Conservation (phyloP, 2,888 invertebrate genomes). For the Mantis religiosa region DNA sequence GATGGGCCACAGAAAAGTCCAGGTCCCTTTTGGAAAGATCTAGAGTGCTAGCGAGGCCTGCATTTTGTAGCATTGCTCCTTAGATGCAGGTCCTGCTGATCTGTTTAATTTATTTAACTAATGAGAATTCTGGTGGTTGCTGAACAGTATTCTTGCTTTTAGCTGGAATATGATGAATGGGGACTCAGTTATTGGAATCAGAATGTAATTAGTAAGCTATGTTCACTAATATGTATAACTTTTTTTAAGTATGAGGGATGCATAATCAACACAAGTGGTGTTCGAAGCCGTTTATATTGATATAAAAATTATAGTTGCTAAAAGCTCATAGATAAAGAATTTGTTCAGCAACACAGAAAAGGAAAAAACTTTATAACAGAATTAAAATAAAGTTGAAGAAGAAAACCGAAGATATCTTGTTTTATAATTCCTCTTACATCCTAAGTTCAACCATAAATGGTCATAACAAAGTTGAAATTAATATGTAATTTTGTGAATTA, state of each 20-base stretch:
- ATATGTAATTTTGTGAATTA: too few relatives aligned
- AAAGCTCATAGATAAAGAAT: slow-evolving; percentile 14
- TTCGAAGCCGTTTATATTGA: slow-evolving; percentile 3
- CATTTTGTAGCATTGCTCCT: neutral
- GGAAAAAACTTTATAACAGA: slow-evolving; percentile 29
- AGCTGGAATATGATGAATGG: neutral
- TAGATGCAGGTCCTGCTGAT: slow-evolving; percentile 18
- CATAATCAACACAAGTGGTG: neutral
- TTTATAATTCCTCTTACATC: neutral
- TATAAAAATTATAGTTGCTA: slow-evolving; percentile 17
- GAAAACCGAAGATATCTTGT: neutral
- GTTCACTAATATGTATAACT: slow-evolving; percentile 6
- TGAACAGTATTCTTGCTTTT: slow-evolving; percentile 25
- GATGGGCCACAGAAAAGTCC: neutral
- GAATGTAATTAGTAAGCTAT: neutral
- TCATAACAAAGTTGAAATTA: neutral
- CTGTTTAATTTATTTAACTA: slow-evolving; percentile 24
- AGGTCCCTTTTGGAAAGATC: neutral
- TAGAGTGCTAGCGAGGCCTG: slow-evolving; percentile 2
- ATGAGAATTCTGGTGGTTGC: slow-evolving; percentile 25
- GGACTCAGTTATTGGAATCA: neutral
- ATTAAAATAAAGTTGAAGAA: slow-evolving; percentile 30
- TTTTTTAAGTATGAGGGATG: slow-evolving; percentile 1
- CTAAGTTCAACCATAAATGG: neutral
- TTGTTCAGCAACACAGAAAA: slow-evolving; percentile 28